Base-by-base conservation (phyloP, 2,797 vertebrate species). In the Lindbergichthys nudifrons region DNA sequence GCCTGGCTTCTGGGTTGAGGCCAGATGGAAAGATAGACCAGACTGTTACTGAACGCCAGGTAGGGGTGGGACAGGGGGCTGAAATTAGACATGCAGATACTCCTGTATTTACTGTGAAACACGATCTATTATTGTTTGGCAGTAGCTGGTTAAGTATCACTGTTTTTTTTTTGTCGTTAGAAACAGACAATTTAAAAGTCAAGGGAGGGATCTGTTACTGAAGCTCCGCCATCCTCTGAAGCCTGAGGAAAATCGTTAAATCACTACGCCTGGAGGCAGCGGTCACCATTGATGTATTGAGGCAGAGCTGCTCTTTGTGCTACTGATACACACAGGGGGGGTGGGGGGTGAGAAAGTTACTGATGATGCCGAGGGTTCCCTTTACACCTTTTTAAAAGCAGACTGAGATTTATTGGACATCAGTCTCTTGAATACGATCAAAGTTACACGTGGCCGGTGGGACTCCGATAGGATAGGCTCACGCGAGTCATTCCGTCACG, bases 201-300 rank as follows among this genome's bases (percentile, higher is more conserved):
- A 42, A 42, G 39, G 30, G 51, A 71, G 11, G 51, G 74, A 81
- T 88, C 65, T n/a, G 70, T 89, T 82, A 77, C 79, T 45, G 57
- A 77, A 65, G 79, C 79, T 80, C 51, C 2, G 57, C 41, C 57
- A 51, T 54, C 76, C 70, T 82, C 52, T 81, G 82, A 87, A 89
- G 88, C 74, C 58, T 48, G 70, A 83, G 83, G 79, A 73, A 89
- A 87, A 87, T 84, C 83, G 83, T 90, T 90, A 87, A 91, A 88
- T 87, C 83, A 86, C 73, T 48, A 61, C 45, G 77, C 83, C 75
- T 83, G 70, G 72, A 88, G 86, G 73, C 81, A 74, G 80, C 57
- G 46, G 82, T 60, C 87, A 57, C 80, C 74, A 84, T 65, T 90
- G 92, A 90, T 89, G 87, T 89, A n/a, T n/a, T n/a, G 79, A 76